phyloP scores from a whole-genome alignment of 1,140 invertebrate genomes.

The Papilio xuthus region DNA sequence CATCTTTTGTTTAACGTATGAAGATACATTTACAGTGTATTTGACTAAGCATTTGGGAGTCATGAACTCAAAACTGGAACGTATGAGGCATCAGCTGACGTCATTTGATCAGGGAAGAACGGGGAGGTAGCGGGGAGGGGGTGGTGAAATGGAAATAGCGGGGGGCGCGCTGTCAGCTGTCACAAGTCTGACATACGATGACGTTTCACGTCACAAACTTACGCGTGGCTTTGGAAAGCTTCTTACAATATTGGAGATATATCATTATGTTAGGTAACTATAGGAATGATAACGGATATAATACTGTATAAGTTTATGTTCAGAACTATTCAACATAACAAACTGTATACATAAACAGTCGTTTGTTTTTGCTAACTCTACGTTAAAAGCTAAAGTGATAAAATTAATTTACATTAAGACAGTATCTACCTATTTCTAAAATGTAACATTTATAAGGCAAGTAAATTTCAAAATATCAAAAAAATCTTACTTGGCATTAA shows the following conservation, averaged over 20 bases:
- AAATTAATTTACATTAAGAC: too few relatives aligned
- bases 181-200: conserved; percentile 70
- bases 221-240: conserved; percentile 55
- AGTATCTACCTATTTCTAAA: too few relatives aligned
- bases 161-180: conserved; percentile 58
- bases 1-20: not conserved
- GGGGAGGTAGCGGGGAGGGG: conserved; percentile 16
- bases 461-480: too few relatives aligned
- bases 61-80: conserved; percentile 46
- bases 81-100: conserved; percentile 56
- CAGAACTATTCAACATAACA: not conserved
- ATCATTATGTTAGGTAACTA: not conserved
- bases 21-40: conserved; percentile 28
- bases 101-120: conserved; percentile 46
- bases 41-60: conserved; percentile 59
- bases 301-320: not conserved
- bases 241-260: conserved; percentile 34
- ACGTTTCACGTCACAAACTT: conserved; percentile 68
- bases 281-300: not conserved
- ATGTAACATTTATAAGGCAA: too few relatives aligned
- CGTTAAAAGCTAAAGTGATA: too few relatives aligned
- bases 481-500: not conserved
- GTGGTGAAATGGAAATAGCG: conserved; percentile 42
- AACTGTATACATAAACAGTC: too few relatives aligned
- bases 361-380: too few relatives aligned